Evolutionary conservation across 2,797 vertebrate genomes (phyloP), one percentile per base, ranked within the genome.

Genomic region (Enteromius viviparus): DNA sequence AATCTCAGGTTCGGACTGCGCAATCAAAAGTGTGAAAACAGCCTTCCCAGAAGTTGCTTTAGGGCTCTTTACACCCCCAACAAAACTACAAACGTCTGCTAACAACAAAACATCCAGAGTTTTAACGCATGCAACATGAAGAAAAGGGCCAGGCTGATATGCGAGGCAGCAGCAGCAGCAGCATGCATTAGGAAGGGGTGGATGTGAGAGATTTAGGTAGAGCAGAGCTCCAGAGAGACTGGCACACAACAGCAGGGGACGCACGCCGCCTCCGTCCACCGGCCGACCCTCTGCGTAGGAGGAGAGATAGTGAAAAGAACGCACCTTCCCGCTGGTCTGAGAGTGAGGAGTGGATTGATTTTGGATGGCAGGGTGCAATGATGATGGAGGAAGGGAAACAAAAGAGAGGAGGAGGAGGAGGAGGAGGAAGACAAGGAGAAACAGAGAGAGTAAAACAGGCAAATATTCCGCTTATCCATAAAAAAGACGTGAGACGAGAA

Each of bases 261-360:
- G 76, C 37, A 65, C 32, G 49, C 34, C 58, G 81, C 17, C 21
- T 42, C 23, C 29, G 66, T 72, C 68, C 78, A 42, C 69, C 40
- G 40, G 47, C 74, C 51, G 32, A 65, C 81, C 78, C 78, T 77
- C 81, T 45, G 40, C 26, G 58, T 65, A 55, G 42, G 71, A 74
- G 77, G 42, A 66, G 76, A 76, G 15, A 66, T 95, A 97, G 95
- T 95, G 94, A 96, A 96, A 95, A 95, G 92, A 97, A 99, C 98
- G 97, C 98, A 99, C 98, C 98, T 99, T 99, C 97, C 95, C 98
- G 98, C 95, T 97, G 98, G 98, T 98, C 98, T 99, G 97, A 98
- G 95, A 96, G 96, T 97, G 96, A 96, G 94, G 93, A 85, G 85
- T 87, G 87, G 68, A 84, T 85, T 89, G 95, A 95, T 94, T 90